Percentiles rank a stretch among this genome's conserved stretches.
phyloP scores from a whole-genome alignment of 2,888 invertebrate species.

The Philopedon plagiatum region DNA sequence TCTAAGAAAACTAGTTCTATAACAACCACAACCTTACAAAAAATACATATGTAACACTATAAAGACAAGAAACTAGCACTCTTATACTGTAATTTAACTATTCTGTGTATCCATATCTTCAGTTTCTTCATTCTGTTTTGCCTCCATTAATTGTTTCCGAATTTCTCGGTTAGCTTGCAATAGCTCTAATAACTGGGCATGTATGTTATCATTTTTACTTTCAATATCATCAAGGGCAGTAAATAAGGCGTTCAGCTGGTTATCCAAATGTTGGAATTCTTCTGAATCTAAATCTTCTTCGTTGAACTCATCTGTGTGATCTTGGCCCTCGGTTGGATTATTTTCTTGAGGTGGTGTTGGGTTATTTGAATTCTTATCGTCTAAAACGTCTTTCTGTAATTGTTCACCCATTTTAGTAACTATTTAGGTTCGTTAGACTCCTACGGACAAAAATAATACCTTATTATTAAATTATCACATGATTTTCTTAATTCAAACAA shows the following conservation, averaged over 20 bases:
- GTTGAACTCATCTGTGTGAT: conserved; percentile 22
- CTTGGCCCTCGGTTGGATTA: background rate
- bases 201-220: conserved; percentile 85
- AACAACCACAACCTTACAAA: background rate
- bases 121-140: background rate
- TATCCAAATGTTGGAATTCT: conserved; percentile 79
- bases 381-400: conserved; percentile 23
- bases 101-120: conserved; percentile 20
- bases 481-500: too few species aligned
- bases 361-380: conserved; percentile 29
- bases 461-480: background rate
- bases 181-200: conserved; percentile 83
- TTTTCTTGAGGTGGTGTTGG: conserved; percentile 16
- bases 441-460: background rate
- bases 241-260: conserved; percentile 85
- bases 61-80: background rate
- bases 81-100: background rate
- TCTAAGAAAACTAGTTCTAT: too few species aligned
- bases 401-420: conserved; percentile 34
- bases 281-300: conserved; percentile 20
- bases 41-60: background rate
- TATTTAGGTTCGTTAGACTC: background rate
- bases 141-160: conserved; percentile 72
- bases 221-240: conserved; percentile 86
- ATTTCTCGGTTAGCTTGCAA: conserved; percentile 85